Evolutionary conservation across 2,797 vertebrate genomes (phyloP).

Genomic region (Coilia nasus): DNA sequence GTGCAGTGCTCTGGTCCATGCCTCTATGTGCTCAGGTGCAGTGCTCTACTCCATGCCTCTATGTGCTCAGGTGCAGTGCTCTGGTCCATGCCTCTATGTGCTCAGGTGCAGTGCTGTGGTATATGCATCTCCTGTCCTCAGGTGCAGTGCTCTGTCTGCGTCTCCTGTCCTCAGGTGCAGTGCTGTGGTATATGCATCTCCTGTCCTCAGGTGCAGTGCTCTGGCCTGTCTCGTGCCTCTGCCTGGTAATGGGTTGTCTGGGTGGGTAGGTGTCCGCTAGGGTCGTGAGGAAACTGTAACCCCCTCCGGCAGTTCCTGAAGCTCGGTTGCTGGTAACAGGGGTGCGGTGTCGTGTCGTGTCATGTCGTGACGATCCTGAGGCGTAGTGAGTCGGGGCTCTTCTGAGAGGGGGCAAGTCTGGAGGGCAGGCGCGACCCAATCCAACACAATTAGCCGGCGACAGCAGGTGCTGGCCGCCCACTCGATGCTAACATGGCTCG

Average conservation of each 20-base stretch:
- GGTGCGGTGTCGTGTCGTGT: too few relatives aligned
- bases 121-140: slow-evolving; percentile 23
- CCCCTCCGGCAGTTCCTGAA: slow-evolving; percentile 72
- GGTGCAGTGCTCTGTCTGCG: neutral
- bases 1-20: slow-evolving; percentile 23
- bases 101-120: slow-evolving; percentile 27
- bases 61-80: slow-evolving; percentile 24
- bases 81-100: slow-evolving; percentile 26
- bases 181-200: slow-evolving; percentile 6
- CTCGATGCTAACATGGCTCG: slow-evolving; percentile 82
- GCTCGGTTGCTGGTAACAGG: slow-evolving; percentile 56
- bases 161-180: slow-evolving; percentile 29
- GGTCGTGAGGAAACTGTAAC: slow-evolving; percentile 67
- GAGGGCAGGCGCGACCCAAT: slow-evolving; percentile 76
- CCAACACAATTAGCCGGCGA: slow-evolving; percentile 86
- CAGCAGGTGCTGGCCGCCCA: slow-evolving; percentile 85
- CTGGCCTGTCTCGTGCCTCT: slow-evolving; percentile 58
- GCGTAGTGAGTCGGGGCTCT: too few relatives aligned
- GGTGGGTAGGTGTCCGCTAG: slow-evolving; percentile 30
- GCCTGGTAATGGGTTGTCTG: slow-evolving; percentile 35
- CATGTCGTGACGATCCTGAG: too few relatives aligned
- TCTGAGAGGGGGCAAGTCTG: neutral
- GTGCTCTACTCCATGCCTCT: slow-evolving; percentile 16
- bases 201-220: slow-evolving; percentile 28
- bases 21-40: slow-evolving; percentile 26